Conservation (phyloP, 2,888 invertebrate genomes). For the Metellina segmentata region DNA sequence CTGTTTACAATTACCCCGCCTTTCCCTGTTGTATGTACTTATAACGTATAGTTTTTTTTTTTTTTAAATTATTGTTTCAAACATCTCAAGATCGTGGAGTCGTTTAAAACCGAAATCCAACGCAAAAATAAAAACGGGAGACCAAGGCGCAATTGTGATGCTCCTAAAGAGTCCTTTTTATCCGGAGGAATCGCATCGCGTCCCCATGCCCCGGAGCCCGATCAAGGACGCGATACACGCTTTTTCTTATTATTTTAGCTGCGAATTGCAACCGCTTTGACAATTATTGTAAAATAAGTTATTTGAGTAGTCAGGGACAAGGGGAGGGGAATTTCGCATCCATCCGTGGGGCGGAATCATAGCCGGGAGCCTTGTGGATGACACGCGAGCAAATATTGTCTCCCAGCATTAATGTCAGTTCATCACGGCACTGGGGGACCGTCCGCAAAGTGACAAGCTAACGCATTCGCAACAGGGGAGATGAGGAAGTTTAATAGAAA, state of each 20-base stretch:
- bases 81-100: not conserved
- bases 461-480: too few species aligned
- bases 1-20: too few species aligned
- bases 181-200: not conserved
- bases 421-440: not conserved
- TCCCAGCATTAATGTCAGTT: conserved; percentile 45
- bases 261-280: conserved; percentile 6
- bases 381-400: conserved; percentile 54
- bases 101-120: not conserved
- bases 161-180: too few species aligned
- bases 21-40: too few species aligned
- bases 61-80: too few species aligned
- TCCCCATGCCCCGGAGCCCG: not conserved
- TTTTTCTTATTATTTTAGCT: not conserved
- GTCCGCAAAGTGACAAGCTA: not conserved
- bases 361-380: conserved; percentile 25
- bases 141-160: too few species aligned
- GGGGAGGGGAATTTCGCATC: conserved; percentile 23
- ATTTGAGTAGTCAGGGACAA: conserved; percentile 45
- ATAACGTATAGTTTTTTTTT: too few species aligned
- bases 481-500: too few species aligned
- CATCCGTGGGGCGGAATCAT: conserved; percentile 25
- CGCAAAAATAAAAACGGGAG: not conserved
- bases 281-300: conserved; percentile 52
- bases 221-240: not conserved